These are phyloP conservation scores for Psilanteris sp. DNA, from an alignment of 1,140 invertebrate species.

Conservation along the genomic window DNA sequence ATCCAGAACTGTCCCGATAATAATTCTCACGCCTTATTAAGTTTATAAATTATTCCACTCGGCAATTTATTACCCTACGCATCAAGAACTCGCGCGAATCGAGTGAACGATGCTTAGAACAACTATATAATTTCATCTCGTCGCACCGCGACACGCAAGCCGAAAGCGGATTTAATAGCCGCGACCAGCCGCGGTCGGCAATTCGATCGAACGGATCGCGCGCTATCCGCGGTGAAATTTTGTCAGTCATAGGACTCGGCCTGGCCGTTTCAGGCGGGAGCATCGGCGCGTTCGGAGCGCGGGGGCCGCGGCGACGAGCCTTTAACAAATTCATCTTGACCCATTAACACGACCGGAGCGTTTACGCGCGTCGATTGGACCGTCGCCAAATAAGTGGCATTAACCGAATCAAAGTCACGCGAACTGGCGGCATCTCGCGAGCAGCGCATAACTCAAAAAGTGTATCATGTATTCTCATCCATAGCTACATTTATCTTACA, in stretches of 20 bases:
- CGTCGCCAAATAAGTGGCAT: conserved; percentile 50
- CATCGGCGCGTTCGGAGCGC: no score
- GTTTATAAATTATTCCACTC: conserved; percentile 9
- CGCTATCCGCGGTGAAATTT: no score
- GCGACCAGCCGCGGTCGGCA: no score
- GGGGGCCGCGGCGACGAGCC: not conserved
- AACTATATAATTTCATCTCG: no score
- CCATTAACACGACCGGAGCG: conserved; percentile 49
- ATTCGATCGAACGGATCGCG: no score
- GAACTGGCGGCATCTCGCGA: conserved; percentile 18
- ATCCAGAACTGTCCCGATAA: conserved; percentile 10
- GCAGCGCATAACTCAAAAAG: conserved; percentile 58
- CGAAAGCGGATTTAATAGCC: no score
- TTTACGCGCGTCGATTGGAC: conserved; percentile 40
- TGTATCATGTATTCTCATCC: conserved; percentile 57
- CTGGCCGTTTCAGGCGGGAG: no score
- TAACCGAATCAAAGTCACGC: conserved; percentile 42
- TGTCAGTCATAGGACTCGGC: no score
- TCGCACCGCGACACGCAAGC: no score
- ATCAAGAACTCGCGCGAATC: no score
- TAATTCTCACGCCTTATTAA: conserved; percentile 25
- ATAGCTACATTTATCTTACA: conserved; percentile 46
- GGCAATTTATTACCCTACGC: no score
- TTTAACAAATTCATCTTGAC: conserved; percentile 52
- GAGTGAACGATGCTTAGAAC: no score